Percentiles rank a stretch among this genome's conserved stretches.
These are phyloP conservation scores for Aspidiotus destructor DNA, from an alignment of 2,888 invertebrate genomes.

Conservation along the genomic window DNA sequence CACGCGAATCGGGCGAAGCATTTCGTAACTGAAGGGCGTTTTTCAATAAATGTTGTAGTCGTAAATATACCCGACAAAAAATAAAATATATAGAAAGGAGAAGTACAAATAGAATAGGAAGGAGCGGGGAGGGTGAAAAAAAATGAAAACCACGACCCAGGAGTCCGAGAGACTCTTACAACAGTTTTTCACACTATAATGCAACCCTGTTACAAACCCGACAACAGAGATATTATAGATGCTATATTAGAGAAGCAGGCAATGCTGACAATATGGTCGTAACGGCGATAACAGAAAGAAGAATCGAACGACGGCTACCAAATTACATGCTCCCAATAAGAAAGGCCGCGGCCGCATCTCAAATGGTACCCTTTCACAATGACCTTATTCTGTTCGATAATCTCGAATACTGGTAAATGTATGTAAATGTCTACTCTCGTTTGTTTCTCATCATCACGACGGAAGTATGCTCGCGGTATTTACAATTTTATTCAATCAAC, in stretches of 20 bases:
- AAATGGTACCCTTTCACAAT: background rate
- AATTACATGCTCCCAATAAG: background rate
- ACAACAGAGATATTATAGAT: background rate
- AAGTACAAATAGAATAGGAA: background rate
- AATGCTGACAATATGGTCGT: background rate
- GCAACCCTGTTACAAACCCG: background rate
- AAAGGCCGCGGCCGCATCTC: background rate
- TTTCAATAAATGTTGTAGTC: background rate
- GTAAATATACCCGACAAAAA: too few relatives aligned
- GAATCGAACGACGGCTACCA: background rate
- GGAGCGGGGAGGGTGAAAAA: background rate
- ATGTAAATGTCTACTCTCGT: background rate
- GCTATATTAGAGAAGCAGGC: background rate
- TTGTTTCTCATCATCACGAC: background rate
- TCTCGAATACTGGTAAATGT: too few relatives aligned
- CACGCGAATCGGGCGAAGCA: background rate
- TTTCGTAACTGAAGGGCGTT: constrained; percentile 2
- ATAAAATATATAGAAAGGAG: background rate
- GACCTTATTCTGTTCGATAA: background rate
- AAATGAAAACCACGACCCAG: too few relatives aligned
- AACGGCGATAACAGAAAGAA: background rate
- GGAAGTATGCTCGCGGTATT: background rate
- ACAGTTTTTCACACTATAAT: background rate
- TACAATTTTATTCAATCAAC: constrained; percentile 4
- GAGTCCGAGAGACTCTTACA: background rate